phyloP scores from a whole-genome alignment of 2,888 invertebrate genomes.

The Rugalucina vietnamica region DNA sequence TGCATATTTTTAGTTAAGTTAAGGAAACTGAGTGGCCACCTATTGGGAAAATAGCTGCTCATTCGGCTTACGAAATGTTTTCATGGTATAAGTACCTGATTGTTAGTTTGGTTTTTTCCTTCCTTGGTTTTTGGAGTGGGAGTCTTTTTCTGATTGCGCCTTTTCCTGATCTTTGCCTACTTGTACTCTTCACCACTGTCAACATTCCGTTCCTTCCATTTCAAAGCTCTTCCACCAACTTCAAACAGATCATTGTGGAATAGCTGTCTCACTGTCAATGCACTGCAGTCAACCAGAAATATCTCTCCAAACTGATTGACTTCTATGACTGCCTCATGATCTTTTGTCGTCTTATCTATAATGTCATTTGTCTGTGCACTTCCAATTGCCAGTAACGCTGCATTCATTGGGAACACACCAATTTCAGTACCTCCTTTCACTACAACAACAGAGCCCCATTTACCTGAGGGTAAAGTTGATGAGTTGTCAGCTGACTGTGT shows the following conservation, averaged over 20 bases:
- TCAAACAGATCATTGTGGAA: background rate
- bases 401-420: background rate
- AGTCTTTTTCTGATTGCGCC: too few relatives aligned
- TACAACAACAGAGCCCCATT: background rate
- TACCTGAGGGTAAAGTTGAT: background rate
- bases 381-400: background rate
- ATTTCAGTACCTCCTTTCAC: background rate
- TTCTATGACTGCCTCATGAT: background rate
- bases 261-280: background rate
- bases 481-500: background rate
- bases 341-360: background rate
- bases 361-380: background rate
- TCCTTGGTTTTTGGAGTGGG: too few relatives aligned
- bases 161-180: too few relatives aligned
- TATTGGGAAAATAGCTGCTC: too few relatives aligned
- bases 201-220: background rate
- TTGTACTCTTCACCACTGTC: background rate
- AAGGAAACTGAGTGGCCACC: too few relatives aligned
- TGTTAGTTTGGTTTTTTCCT: too few relatives aligned
- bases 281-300: too few relatives aligned
- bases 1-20: too few relatives aligned
- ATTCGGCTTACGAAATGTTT: too few relatives aligned
- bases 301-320: background rate
- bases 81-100: too few relatives aligned
- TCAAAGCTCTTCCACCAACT: conserved; percentile 1